Base-by-base conservation (phyloP, 2,888 invertebrate genomes). In the Kryphioiulus occultus region DNA sequence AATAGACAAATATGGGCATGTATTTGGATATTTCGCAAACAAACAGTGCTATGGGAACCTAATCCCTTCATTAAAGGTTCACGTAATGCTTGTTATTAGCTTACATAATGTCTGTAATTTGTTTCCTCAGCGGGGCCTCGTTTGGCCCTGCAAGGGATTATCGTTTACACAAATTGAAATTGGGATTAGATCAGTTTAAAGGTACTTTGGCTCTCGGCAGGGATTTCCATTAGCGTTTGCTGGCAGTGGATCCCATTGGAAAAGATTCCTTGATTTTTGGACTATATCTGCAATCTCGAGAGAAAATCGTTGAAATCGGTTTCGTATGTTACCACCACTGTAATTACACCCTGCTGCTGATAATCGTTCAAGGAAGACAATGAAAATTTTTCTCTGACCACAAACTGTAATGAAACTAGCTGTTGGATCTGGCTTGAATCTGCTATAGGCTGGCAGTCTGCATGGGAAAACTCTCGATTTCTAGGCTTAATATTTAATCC, bases 41-140 rank as follows among this genome's bases (percentile, higher is more conserved):
- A 9, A 68, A 12, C 22, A 2, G 22, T 26, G 22, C 26, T 26
- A 78, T 78, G 78, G 78, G 78, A 78, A 30, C 78, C 15, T 30
- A 78, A 30, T 78, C 30, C 17, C 78, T 78, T 78, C 78, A 78
- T 78, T 78, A 78, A 78, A 26, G 26, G 78, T 26, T 78, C 30
- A 26, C 26, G 10, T 68, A 26, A 68, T 26, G 68, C n/a, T 68
- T 68, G 68, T 68, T 68, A 78, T 78, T 78, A 78, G 78, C 30
- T 30, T 78, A 15, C 78, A 78, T 78, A 78, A 78, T 78, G 78
- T 4, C 17, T 30, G 78, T 78, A 78, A 78, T 78, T 78, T 78
- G 78, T 78, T 78, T 30, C 78, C 78, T 78, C 78, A 78, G 78
- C 78, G 78, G 78, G 78, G 30, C 30, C 78, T 78, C 78, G 78